These are phyloP conservation scores for Minunthozetes semirufus DNA, from an alignment of 2,888 invertebrate species.

Conservation along the genomic window DNA sequence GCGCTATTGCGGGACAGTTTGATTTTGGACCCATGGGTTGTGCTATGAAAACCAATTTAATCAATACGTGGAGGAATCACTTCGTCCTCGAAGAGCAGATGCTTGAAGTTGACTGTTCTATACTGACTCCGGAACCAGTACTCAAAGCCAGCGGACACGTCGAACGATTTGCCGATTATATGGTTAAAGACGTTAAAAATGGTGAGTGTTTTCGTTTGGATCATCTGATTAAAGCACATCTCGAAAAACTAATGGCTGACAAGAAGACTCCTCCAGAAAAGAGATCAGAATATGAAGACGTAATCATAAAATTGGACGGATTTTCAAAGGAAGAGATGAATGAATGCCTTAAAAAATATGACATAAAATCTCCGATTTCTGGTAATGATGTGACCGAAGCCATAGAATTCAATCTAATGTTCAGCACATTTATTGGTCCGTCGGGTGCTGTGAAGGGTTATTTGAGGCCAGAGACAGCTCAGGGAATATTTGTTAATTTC, in stretches of 20 bases:
- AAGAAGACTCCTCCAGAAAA: conserved; percentile 68
- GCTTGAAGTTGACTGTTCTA: conserved; percentile 96
- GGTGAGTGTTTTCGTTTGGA: conserved; percentile 97
- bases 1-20: conserved; percentile 79
- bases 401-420: conserved; percentile 98
- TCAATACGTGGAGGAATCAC: conserved; percentile 86
- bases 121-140: conserved; percentile 93
- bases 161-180: conserved; percentile 95
- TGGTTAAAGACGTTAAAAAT: conserved; percentile 93
- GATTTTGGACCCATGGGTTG: conserved; percentile 99
- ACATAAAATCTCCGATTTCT: conserved; percentile 90
- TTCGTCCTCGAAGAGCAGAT: conserved; percentile 97
- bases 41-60: conserved; percentile 89
- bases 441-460: conserved; percentile 89
- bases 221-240: conserved; percentile 86
- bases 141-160: conserved; percentile 98
- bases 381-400: conserved; percentile 90
- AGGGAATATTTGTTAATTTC: conserved; percentile 99
- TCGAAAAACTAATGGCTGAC: conserved; percentile 74
- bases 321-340: conserved; percentile 85
- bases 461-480: conserved; percentile 95
- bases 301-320: conserved; percentile 78
- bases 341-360: conserved; percentile 70
- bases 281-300: conserved; percentile 67
- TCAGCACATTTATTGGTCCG: conserved; percentile 94